Evolutionary conservation across 2,888 invertebrate genomes (phyloP).

Genomic region (Drosophila recens): DNA sequence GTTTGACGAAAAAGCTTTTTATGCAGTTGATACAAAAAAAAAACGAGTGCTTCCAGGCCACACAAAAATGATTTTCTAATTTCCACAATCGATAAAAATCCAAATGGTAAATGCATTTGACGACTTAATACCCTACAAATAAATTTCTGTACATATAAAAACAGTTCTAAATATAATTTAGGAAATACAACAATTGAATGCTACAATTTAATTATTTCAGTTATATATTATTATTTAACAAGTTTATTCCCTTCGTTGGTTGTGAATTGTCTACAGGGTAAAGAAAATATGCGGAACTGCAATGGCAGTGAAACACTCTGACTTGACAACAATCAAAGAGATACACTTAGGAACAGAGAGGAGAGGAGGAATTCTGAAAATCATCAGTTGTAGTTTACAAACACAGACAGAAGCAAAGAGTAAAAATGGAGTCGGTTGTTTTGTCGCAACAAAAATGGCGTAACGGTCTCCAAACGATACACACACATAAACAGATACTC

Average conservation of each 20-base stretch:
- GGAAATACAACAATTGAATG: no score
- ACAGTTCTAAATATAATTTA: no score
- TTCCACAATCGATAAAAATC: conserved; percentile 62
- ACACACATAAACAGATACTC: conserved; percentile 1
- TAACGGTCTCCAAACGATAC: conserved; percentile 21
- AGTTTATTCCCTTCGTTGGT: neutral
- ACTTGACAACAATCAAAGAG: conserved; percentile 43
- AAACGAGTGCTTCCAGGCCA: conserved; percentile 41
- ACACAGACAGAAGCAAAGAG: conserved; percentile 6
- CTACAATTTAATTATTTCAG: no score
- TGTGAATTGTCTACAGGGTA: neutral
- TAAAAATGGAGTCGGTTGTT: conserved; percentile 37
- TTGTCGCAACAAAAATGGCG: conserved; percentile 40
- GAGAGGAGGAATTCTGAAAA: conserved; percentile 33
- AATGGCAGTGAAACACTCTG: conserved; percentile 26
- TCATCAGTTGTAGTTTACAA: conserved; percentile 68
- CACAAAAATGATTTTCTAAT: conserved; percentile 75
- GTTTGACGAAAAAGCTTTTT: conserved; percentile 34
- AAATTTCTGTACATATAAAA: neutral
- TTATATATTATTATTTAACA: neutral
- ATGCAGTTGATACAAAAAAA: conserved; percentile 18
- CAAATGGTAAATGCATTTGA: neutral
- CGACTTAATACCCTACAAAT: neutral
- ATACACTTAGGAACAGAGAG: conserved; percentile 14
- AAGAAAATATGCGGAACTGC: conserved; percentile 33